Conservation (phyloP, 2,113 vertebrate genomes). For the Bufo bufo region DNA sequence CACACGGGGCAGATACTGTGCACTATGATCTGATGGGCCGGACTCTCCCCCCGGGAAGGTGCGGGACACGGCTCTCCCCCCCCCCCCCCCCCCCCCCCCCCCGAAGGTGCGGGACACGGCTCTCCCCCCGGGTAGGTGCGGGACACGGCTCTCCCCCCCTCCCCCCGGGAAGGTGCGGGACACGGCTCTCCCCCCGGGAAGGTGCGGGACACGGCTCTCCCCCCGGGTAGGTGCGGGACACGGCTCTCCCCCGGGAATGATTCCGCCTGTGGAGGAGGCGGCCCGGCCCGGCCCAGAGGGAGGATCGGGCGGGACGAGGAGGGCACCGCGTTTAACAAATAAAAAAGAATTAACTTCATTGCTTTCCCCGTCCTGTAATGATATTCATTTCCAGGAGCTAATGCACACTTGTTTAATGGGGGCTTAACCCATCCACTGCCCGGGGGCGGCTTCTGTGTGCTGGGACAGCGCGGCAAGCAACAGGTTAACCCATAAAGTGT, state of each 20-base stretch:
- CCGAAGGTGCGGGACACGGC: no score
- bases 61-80: no score
- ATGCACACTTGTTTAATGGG: slow-evolving; percentile 77
- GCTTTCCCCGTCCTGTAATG: slow-evolving; percentile 81
- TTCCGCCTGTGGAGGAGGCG: slow-evolving; percentile 91
- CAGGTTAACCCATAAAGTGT: slow-evolving; percentile 16
- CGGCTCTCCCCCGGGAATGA: slow-evolving; percentile 76
- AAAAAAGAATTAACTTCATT: slow-evolving; percentile 89
- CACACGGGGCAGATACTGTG: slow-evolving; percentile 60
- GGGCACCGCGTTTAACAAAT: slow-evolving; percentile 86
- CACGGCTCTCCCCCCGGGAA: slow-evolving; percentile 62
- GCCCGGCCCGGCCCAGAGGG: slow-evolving; percentile 88
- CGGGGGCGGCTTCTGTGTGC: not conserved
- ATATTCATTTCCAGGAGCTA: slow-evolving; percentile 83
- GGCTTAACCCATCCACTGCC: slow-evolving; percentile 46
- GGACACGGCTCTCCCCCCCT: slow-evolving; percentile 52
- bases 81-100: no score
- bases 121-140: no score
- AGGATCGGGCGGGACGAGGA: slow-evolving; percentile 87
- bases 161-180: slow-evolving; percentile 67
- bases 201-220: no score
- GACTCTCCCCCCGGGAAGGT: no score
- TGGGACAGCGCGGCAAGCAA: slow-evolving; percentile 7
- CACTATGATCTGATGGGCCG: slow-evolving; percentile 68
- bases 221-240: no score